Conservation (phyloP, 1,140 invertebrate genomes). For the Planococcus citri region DNA sequence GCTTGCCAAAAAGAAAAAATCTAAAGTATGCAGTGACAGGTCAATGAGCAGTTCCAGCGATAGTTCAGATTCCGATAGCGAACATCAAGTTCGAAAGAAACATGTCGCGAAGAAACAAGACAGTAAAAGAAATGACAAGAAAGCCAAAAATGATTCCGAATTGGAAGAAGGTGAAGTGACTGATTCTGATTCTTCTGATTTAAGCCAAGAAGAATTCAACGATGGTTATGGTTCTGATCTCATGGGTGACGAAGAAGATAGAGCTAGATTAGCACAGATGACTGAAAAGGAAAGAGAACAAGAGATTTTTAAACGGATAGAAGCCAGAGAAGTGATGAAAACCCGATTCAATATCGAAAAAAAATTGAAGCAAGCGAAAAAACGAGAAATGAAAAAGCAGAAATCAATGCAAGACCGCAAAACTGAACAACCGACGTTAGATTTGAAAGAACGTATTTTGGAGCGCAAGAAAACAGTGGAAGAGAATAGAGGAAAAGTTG, state of each 20-base stretch:
- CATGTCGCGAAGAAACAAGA: neutral
- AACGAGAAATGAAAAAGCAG: slow-evolving; percentile 58
- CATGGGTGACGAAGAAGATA: slow-evolving; percentile 94
- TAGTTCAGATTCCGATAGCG: neutral
- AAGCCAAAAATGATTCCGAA: neutral
- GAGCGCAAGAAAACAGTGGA: slow-evolving; percentile 87
- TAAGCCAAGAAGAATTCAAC: slow-evolving; percentile 54
- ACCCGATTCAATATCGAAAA: slow-evolving; percentile 95
- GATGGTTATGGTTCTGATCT: slow-evolving; percentile 90
- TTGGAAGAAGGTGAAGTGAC: slow-evolving; percentile 10
- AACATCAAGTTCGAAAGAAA: neutral
- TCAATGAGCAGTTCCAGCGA: neutral
- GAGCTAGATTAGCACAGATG: slow-evolving; percentile 73
- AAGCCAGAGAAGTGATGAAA: slow-evolving; percentile 82
- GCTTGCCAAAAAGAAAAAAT: neutral
- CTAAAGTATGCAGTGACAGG: neutral
- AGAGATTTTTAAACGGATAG: slow-evolving; percentile 91
- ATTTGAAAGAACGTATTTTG: slow-evolving; percentile 67
- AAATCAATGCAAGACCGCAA: slow-evolving; percentile 39
- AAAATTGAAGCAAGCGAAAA: slow-evolving; percentile 75
- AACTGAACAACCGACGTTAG: slow-evolving; percentile 36
- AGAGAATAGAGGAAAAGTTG: slow-evolving; percentile 62
- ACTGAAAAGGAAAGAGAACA: slow-evolving; percentile 95
- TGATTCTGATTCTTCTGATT: slow-evolving; percentile 35
- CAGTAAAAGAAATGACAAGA: neutral